Percentiles rank a stretch among this genome's conserved stretches.
phyloP scores from a whole-genome alignment of 2,113 vertebrate genomes.

The Heterocephalus glaber region DNA sequence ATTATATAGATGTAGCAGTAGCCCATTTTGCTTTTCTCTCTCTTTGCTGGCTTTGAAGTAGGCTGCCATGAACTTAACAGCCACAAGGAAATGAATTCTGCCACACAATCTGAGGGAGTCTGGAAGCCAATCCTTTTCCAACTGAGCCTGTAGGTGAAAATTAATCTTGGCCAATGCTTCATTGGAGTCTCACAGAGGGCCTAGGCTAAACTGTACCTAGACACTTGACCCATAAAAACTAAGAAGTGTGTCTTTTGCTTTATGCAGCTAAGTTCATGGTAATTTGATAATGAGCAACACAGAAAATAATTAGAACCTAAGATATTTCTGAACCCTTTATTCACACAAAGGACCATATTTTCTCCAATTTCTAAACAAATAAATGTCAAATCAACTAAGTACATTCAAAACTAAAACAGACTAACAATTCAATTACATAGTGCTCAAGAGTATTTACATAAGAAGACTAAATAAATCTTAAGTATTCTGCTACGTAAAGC shows the following conservation, averaged over 20 bases:
- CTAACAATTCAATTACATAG: not conserved
- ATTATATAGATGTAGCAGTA: not conserved
- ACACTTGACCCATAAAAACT: not conserved
- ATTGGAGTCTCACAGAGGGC: not conserved
- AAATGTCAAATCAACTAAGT: not conserved
- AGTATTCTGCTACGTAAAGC: not conserved
- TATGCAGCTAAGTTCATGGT: not conserved
- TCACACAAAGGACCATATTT: conserved; percentile 36
- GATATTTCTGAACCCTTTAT: conserved; percentile 13
- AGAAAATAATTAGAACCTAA: conserved; percentile 18
- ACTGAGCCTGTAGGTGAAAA: not conserved
- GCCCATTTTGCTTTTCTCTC: not conserved
- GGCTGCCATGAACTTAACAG: not conserved
- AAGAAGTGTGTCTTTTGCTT: not conserved
- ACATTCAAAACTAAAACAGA: conserved; percentile 50
- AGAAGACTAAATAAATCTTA: conserved; percentile 13
- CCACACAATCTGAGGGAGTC: not conserved
- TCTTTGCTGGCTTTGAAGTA: not conserved
- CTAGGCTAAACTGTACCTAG: not conserved
- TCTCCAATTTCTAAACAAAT: conserved; percentile 51
- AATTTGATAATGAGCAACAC: not conserved
- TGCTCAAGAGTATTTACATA: not conserved
- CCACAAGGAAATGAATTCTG: not conserved
- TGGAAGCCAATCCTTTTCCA: not conserved
- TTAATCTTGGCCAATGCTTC: not conserved